Evolutionary conservation across 35 echinoderm and acorn worm genomes (phyloP).

Genomic region (Holothuria glaberrima): DNA sequence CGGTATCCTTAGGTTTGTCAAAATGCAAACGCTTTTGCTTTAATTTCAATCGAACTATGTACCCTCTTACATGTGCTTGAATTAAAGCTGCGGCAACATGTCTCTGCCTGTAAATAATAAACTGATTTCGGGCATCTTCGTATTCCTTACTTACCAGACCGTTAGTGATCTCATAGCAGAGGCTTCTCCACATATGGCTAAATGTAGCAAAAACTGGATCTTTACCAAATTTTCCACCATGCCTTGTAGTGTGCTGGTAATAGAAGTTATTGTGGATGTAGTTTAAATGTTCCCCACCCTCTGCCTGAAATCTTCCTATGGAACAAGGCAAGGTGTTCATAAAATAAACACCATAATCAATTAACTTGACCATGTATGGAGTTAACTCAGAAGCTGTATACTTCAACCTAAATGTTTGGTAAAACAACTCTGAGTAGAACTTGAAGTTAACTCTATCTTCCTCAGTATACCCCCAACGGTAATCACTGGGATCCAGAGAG

Average conservation of each 20-base stretch:
- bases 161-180: conserved; percentile 2
- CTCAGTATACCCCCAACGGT: conserved; percentile 60
- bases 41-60: neutral
- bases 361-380: conserved; percentile 82
- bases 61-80: neutral
- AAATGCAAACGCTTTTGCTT: neutral
- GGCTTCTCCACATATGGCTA: conserved; percentile 40
- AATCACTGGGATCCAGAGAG: conserved; percentile 39
- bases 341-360: conserved; percentile 61
- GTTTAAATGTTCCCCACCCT: no score
- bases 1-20: neutral
- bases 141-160: neutral
- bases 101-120: neutral
- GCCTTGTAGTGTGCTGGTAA: conserved; percentile 75
- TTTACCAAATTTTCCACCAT: conserved; percentile 66
- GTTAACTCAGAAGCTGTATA: conserved; percentile 69
- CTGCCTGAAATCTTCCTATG: conserved; percentile 64
- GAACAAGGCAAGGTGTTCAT: conserved; percentile 53
- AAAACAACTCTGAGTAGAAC: conserved; percentile 57
- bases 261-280: no score
- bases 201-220: conserved; percentile 62
- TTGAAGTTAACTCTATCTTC: conserved; percentile 34
- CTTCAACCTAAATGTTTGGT: conserved; percentile 43
- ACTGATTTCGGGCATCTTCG: neutral
- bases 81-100: neutral